These are phyloP conservation scores for Chaitophorus viminalis DNA, from an alignment of 2,888 invertebrate species.

Conservation along the genomic window DNA sequence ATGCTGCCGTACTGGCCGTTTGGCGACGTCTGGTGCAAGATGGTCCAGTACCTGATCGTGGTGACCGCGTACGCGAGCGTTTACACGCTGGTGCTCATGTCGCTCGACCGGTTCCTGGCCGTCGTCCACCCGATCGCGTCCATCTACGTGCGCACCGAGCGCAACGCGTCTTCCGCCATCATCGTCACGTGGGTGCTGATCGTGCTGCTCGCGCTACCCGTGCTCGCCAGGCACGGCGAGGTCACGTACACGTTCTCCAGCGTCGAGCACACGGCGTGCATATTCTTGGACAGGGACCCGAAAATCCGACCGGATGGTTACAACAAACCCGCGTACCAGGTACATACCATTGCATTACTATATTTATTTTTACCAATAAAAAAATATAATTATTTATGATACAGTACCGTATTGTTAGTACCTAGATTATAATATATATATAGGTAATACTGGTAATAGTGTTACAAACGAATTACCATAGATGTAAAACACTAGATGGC, in stretches of 20 bases:
- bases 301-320: conserved; percentile 65
- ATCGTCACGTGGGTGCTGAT: conserved; percentile 84
- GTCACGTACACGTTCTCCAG: conserved; percentile 75
- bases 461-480: too few species aligned
- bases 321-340: conserved; percentile 66
- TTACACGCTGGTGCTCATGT: conserved; percentile 93
- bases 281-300: conserved; percentile 72
- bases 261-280: conserved; percentile 76
- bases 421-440: too few species aligned
- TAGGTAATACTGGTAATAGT: too few species aligned
- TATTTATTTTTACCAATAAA: too few species aligned
- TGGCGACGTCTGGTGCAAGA: conserved; percentile 88
- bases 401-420: too few species aligned
- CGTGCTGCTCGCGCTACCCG: conserved; percentile 80
- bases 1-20: conserved; percentile 90
- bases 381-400: too few species aligned
- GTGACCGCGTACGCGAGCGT: conserved; percentile 94
- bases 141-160: conserved; percentile 82
- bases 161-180: conserved; percentile 83
- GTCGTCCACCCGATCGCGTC: conserved; percentile 92
- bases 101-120: conserved; percentile 89
- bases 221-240: conserved; percentile 81
- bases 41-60: conserved; percentile 89
- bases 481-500: too few species aligned
- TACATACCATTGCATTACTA: too few species aligned